A percentile compares a stretch with the other conserved stretches of the same genome.
These are phyloP conservation scores for Serrognathus titanus DNA, from an alignment of 2,888 invertebrate species.

Conservation along the genomic window DNA sequence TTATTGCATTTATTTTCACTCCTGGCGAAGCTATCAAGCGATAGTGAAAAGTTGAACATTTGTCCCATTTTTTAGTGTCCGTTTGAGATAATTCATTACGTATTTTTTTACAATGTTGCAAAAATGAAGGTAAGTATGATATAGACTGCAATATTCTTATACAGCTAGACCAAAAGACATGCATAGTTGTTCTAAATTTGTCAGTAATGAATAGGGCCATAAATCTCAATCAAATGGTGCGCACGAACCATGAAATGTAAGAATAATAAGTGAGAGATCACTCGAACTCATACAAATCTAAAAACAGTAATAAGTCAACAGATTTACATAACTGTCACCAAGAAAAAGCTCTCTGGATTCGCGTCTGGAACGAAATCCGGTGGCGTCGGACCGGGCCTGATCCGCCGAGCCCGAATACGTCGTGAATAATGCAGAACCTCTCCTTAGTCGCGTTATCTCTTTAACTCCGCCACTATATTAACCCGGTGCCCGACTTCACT, in stretches of 20 bases:
- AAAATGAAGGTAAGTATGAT: too few relatives aligned
- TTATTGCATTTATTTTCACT: too few relatives aligned
- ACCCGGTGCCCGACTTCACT: constrained; percentile 25
- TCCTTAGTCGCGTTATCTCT: constrained; percentile 30
- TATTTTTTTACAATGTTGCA: too few relatives aligned
- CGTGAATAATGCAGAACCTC: constrained; percentile 31
- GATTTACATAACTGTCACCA: constrained; percentile 40
- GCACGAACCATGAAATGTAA: not conserved
- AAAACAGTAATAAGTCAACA: constrained; percentile 36
- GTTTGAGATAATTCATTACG: too few relatives aligned
- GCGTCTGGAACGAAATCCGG: constrained; percentile 29
- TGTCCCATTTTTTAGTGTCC: too few relatives aligned
- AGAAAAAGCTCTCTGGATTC: constrained; percentile 30
- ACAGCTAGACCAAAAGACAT: too few relatives aligned
- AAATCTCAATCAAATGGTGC: constrained; percentile 5
- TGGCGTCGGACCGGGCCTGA: constrained; percentile 24
- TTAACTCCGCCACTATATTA: constrained; percentile 32
- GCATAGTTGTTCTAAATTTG: not conserved
- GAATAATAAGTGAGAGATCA: not conserved
- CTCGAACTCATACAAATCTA: constrained; percentile 27
- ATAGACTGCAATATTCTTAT: too few relatives aligned
- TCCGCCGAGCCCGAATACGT: constrained; percentile 19
- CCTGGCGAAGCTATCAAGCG: too few relatives aligned
- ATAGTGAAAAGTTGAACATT: too few relatives aligned
- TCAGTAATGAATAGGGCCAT: not conserved